phyloP scores from a whole-genome alignment of 2,888 invertebrate genomes.

The Lymantria dispar region DNA sequence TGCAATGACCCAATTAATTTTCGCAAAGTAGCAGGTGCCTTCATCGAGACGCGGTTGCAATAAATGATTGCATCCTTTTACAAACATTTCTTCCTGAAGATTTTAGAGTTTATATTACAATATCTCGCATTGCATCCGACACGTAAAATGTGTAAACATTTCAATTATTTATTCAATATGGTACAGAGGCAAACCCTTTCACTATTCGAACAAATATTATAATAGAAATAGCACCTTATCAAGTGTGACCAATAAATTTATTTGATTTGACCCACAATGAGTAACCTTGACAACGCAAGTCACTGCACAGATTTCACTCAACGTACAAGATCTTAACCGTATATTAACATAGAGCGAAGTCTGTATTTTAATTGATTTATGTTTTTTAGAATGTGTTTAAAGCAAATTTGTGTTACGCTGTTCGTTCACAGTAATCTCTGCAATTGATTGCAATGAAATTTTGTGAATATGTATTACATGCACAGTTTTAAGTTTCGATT shows the following conservation, averaged over 20 bases:
- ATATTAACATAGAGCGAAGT: slow-evolving; percentile 2
- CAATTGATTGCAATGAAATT: no score
- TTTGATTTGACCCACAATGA: background rate
- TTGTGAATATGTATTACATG: no score
- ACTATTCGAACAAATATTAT: slow-evolving; percentile 8
- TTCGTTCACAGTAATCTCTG: no score
- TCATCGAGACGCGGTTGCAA: slow-evolving; percentile 1
- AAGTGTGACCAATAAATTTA: slow-evolving; percentile 12
- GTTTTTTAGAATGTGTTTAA: no score
- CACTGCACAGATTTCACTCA: slow-evolving; percentile 20
- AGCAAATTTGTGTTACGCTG: no score
- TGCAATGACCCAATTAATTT: slow-evolving; percentile 52
- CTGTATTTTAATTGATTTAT: no score
- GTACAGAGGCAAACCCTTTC: slow-evolving; percentile 7
- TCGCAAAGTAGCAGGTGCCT: slow-evolving; percentile 22
- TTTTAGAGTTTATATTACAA: background rate
- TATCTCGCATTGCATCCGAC: background rate
- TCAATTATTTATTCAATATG: background rate
- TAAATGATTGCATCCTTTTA: slow-evolving; percentile 1
- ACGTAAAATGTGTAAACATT: background rate
- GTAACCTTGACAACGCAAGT: slow-evolving; percentile 20
- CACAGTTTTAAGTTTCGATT: no score
- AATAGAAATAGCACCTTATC: slow-evolving; percentile 10
- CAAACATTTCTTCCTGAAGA: background rate
- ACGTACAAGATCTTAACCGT: slow-evolving; percentile 8